Base-by-base conservation (phyloP, 2,888 invertebrate genomes). In the Caenorhabditis sp. region DNA sequence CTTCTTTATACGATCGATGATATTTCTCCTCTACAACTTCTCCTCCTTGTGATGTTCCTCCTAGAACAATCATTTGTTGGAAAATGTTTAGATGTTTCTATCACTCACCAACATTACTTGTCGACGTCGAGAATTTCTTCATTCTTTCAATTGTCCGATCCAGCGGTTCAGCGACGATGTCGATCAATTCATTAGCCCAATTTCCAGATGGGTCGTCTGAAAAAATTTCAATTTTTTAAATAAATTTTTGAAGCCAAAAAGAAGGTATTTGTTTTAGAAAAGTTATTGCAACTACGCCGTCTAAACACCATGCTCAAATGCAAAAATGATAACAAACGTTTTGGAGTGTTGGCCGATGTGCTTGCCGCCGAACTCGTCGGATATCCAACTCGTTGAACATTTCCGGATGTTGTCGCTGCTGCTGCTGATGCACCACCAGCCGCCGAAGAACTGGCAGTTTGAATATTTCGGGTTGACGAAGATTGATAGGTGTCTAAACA, bases 171-270 rank as follows among this genome's bases (percentile, higher is more conserved):
- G 83, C 79, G 24, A 87, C 88, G 58, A 88, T 88, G 66, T 81
- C 81, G 74, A 88, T 87, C 76, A 88, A 78, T 66, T 88, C 83
- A 65, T 88, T 87, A 21, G 88, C 81, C 88, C 88, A 88, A n/a
- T 81, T 62, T 43, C 76, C 78, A 24, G 73, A 73, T 43, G 69
- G 75, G 23, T 76, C 79, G 36, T 73, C 73, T 73, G 62, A 57
- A 73, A 72, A 31, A 31, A n/a, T 36, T 36, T 36, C 5, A 36
- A 36, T 36, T 36, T 36, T 36, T 8, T 36, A n/a, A 31, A 31
- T 31, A 31, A 31, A 31, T 58, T n/a, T 5, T 60, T 36, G n/a
- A 58, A 50, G 6, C 14, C 3, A n/a, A 17, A 14, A 50, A 5
- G 3, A 50, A 3, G 5, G 17, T 50, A n/a, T 21, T 53, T 8